phyloP scores from a whole-genome alignment of 30 jellyfish, hydroid and myxozoan species.

The Nemopilema nomurai region DNA sequence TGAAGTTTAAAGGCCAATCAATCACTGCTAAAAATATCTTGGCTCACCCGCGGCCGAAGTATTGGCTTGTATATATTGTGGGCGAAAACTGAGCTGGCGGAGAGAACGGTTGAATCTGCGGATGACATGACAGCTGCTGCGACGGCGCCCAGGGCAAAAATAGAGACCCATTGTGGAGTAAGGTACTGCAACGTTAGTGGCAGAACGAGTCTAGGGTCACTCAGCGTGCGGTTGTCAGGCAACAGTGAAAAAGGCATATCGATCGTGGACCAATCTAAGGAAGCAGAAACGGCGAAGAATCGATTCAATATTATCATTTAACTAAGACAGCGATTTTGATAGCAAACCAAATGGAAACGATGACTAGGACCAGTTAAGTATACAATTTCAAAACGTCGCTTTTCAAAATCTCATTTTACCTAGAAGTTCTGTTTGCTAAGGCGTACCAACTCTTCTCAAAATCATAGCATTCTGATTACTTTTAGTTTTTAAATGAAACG shows the following conservation, averaged over 20 bases:
- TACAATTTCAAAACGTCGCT: too few relatives aligned
- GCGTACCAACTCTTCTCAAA: too few relatives aligned
- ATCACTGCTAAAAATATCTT: background rate
- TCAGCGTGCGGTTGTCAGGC: constrained; percentile 41
- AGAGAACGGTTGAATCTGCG: constrained; percentile 88
- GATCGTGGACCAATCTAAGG: constrained; percentile 80
- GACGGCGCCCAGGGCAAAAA: constrained; percentile 88
- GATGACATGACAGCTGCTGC: constrained; percentile 97
- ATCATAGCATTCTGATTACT: too few relatives aligned
- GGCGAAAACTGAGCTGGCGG: constrained; percentile 89
- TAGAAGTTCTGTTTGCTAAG: too few relatives aligned
- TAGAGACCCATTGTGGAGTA: constrained; percentile 90
- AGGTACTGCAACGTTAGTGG: constrained; percentile 83
- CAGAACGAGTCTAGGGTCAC: constrained; percentile 75
- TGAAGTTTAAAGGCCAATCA: background rate
- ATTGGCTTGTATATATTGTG: constrained; percentile 78
- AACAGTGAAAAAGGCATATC: constrained; percentile 1
- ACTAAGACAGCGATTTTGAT: too few relatives aligned
- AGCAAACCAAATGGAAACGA: too few relatives aligned
- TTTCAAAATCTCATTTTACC: too few relatives aligned
- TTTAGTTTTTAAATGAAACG: too few relatives aligned
- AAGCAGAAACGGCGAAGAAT: background rate
- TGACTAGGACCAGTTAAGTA: too few relatives aligned
- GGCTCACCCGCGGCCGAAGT: constrained; percentile 74
- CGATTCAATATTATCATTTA: too few relatives aligned